A percentile compares a stretch with the other conserved stretches of the same genome.
Evolutionary conservation across 1,140 invertebrate genomes (phyloP).

Genomic region (Planococcus citri): DNA sequence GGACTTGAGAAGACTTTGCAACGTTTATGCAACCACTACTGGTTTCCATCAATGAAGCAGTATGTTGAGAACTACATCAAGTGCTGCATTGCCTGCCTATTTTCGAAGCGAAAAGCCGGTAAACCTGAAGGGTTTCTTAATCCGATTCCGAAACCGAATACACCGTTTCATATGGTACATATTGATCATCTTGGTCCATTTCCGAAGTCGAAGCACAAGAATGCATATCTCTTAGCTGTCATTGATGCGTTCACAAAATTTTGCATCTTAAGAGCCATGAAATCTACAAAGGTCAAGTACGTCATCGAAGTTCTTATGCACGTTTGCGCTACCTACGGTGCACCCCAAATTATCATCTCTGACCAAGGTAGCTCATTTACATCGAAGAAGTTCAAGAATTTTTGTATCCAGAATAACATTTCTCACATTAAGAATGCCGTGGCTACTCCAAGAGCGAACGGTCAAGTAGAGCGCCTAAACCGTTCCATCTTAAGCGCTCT

Average conservation of each 20-base stretch:
- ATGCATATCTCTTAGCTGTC: background rate
- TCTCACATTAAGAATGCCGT: background rate
- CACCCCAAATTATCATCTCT: too few relatives aligned
- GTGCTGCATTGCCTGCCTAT: background rate
- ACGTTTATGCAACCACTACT: background rate
- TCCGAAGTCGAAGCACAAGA: background rate
- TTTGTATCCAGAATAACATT: background rate
- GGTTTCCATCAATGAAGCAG: background rate
- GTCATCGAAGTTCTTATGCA: background rate
- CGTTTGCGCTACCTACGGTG: background rate
- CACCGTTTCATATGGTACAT: too few relatives aligned
- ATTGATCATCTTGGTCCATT: too few relatives aligned
- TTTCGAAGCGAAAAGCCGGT: too few relatives aligned
- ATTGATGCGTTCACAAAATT: slow-evolving; percentile 13
- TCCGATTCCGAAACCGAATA: too few relatives aligned
- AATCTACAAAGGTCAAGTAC: background rate
- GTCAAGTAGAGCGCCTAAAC: too few relatives aligned
- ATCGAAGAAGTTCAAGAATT: background rate
- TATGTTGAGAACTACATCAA: background rate
- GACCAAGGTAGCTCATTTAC: background rate
- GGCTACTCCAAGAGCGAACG: too few relatives aligned
- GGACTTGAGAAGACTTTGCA: too few relatives aligned
- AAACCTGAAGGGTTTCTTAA: too few relatives aligned
- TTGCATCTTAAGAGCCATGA: background rate
- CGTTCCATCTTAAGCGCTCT: too few relatives aligned